Conservation (phyloP, 2,888 invertebrate species). For the Yponomeuta evonymella region DNA sequence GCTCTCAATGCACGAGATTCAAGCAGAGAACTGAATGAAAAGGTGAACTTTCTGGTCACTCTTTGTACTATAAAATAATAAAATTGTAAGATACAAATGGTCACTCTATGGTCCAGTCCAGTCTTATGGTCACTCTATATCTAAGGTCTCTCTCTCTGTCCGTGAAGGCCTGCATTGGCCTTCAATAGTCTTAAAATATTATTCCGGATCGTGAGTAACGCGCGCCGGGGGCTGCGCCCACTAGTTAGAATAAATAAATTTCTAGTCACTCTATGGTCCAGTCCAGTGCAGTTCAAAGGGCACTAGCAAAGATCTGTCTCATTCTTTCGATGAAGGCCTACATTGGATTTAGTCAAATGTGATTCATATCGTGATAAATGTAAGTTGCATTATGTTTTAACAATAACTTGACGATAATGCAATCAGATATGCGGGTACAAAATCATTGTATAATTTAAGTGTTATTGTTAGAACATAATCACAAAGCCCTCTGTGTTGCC, state of each 20-base stretch:
- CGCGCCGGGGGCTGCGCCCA: no score
- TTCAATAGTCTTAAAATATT: no score
- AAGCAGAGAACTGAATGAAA: no score
- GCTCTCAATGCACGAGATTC: no score
- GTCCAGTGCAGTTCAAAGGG: neutral
- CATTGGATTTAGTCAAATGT: neutral
- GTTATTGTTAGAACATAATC: neutral
- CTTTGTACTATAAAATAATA: neutral
- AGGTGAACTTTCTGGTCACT: no score
- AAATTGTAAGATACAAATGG: slow-evolving; percentile 5
- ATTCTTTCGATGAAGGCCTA: neutral
- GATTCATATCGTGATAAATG: neutral
- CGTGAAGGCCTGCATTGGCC: neutral
- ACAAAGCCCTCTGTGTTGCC: neutral
- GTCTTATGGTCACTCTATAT: neutral
- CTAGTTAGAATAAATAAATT: no score
- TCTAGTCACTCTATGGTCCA: neutral
- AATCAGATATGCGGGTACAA: neutral
- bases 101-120: slow-evolving; percentile 6
- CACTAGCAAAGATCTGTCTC: neutral
- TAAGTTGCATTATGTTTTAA: slow-evolving; percentile 2
- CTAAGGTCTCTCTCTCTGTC: neutral
- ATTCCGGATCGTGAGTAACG: no score
- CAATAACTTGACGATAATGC: neutral
- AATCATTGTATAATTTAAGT: neutral